phyloP scores from a whole-genome alignment of 2,113 vertebrate genomes.

The Perca flavescens region DNA sequence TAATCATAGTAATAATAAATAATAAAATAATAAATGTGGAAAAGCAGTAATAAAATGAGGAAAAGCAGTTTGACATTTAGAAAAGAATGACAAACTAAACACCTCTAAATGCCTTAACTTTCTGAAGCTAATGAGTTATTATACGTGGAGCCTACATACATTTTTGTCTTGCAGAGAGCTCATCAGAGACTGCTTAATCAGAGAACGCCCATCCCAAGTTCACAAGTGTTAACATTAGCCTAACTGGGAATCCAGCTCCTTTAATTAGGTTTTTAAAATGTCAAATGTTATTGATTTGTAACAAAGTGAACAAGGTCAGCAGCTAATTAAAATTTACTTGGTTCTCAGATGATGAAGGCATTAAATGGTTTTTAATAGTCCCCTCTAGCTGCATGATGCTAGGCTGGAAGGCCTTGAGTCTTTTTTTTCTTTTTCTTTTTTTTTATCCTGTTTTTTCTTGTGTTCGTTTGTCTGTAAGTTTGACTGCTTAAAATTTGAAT shows the following conservation, averaged over 20 bases:
- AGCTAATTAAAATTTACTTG: conserved; percentile 67
- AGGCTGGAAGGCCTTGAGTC: neutral
- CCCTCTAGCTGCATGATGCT: conserved; percentile 6
- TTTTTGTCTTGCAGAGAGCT: conserved; percentile 22
- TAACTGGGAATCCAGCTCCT: conserved; percentile 32
- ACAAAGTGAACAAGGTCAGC: conserved; percentile 63
- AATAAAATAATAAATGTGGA: too few relatives aligned
- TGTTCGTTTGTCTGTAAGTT: neutral
- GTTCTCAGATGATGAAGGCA: conserved; percentile 50
- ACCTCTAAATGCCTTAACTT: conserved; percentile 12
- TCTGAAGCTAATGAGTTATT: conserved; percentile 21
- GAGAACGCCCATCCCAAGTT: conserved; percentile 34
- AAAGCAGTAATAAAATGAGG: neutral
- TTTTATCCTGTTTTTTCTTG: neutral
- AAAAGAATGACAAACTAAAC: neutral
- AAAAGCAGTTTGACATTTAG: conserved; percentile 10
- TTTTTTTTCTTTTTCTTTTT: neutral
- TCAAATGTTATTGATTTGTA: conserved; percentile 73
- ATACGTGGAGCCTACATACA: fast-evolving
- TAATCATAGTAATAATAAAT: too few relatives aligned
- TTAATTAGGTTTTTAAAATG: conserved; percentile 73
- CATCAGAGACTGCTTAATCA: conserved; percentile 39
- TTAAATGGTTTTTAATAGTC: conserved; percentile 50
- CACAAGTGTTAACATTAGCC: conserved; percentile 52
- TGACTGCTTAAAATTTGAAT: neutral